These are phyloP conservation scores for Sinhomidia bicolor DNA, from an alignment of 2,888 invertebrate genomes.

Conservation along the genomic window DNA sequence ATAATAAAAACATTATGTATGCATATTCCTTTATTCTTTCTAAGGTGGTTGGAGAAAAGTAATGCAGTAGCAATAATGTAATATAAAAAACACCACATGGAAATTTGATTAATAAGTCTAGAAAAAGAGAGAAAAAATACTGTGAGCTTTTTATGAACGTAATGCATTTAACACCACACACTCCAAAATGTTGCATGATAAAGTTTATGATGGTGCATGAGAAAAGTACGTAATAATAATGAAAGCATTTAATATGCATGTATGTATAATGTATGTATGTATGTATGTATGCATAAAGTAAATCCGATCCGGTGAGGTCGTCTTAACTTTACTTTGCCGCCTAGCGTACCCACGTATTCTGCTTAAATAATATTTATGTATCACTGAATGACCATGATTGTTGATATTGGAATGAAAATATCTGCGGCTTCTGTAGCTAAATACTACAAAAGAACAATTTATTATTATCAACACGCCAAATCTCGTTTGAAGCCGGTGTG, in stretches of 20 bases:
- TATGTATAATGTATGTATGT: no score
- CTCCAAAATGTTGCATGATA: constrained; percentile 32
- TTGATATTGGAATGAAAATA: no score
- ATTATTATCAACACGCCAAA: constrained; percentile 80
- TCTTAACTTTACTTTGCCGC: no score
- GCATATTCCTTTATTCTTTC: constrained; percentile 31
- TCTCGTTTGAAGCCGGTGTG: constrained; percentile 80
- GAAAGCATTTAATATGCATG: no score
- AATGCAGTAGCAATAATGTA: not conserved
- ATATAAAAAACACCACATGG: constrained; percentile 49
- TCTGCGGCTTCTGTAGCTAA: not conserved
- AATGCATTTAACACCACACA: constrained; percentile 26
- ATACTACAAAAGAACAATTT: constrained; percentile 1
- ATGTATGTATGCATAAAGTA: no score
- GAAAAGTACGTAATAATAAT: no score
- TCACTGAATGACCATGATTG: no score
- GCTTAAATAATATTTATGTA: no score
- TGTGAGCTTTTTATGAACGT: not conserved
- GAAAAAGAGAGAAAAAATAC: not conserved
- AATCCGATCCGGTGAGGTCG: no score
- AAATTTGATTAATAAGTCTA: constrained; percentile 69
- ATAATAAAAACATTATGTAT: constrained; percentile 47
- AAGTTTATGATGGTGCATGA: not conserved
- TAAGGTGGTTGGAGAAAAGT: not conserved
- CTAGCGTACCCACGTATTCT: no score